phyloP scores from a whole-genome alignment of 2,797 vertebrate species.

The Heteromormyrus szaboi region DNA sequence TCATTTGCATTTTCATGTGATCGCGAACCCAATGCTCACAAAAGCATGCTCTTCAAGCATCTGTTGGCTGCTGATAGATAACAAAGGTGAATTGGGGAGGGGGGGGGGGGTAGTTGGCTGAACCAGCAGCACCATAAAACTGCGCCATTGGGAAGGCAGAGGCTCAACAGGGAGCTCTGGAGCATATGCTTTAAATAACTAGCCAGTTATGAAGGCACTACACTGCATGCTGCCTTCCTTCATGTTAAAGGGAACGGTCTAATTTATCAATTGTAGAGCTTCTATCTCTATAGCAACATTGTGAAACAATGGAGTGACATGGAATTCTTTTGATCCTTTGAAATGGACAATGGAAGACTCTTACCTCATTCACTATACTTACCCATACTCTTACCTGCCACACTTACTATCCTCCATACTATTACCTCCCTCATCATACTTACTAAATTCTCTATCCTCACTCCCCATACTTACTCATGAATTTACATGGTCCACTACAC shows the following conservation, averaged over 20 bases:
- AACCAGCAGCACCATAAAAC: neutral
- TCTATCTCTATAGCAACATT: neutral
- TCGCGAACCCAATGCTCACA: neutral
- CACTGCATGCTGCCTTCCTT: neutral
- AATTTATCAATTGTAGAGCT: neutral
- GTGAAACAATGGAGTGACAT: neutral
- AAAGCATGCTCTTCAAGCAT: neutral
- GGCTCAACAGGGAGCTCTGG: neutral
- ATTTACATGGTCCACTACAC: neutral
- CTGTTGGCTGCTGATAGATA: conserved; percentile 6
- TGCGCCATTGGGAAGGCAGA: neutral
- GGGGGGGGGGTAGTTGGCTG: neutral
- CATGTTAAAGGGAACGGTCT: neutral
- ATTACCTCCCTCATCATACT: neutral
- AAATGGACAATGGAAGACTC: neutral
- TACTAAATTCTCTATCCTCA: neutral
- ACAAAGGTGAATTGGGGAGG: neutral
- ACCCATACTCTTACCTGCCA: neutral
- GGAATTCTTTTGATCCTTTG: neutral
- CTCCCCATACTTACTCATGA: neutral
- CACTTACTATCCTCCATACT: neutral
- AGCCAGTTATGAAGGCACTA: neutral
- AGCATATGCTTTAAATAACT: neutral
- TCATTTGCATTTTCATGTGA: neutral
- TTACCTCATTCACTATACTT: neutral